Evolutionary conservation across 23 tunicate species (phyloP), one percentile per base, ranked within the genome.

Genomic region (Clavelina lepadiformis): DNA sequence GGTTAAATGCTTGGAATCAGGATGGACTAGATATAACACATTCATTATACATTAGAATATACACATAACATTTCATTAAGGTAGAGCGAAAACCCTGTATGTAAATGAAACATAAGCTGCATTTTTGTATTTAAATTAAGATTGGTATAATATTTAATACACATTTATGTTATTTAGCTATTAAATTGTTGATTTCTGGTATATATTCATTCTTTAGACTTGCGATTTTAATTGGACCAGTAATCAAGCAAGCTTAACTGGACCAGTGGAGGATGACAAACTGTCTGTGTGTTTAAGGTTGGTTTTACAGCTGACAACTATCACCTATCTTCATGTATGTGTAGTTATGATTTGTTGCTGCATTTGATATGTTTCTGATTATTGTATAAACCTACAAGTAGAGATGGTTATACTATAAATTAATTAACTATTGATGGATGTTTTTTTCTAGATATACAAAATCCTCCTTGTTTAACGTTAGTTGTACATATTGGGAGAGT

Each of bases 211-310:
- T 6, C 21, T 53, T 13, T 53, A 53, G 59, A n/a, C 22, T 53
- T 66, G 72, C 36, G 56, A 66, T 26, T 1, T 55, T 13, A 66
- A 76, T 55, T 76, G 82, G 82, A 76, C 65, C 3, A 57, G 56
- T 8, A 13, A 7, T 38, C 53, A 37, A 27, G 11, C 1, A 2
- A 53, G 41, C 29, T 31, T 38, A n/a, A 53, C n/a, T 26, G 13
- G 32, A 1, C 82, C 82, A 54, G 28, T 38, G 5, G 41, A 49
- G 29, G 61, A 66, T 3, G 44, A 61, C 34, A 65, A 38, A 26
- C 38, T 33, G 19, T 65, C 71, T 11, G 7, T 53, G 29, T 76
- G 82, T 55, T 46, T 52, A 35, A 76, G 22, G 82, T 76, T 58
- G 2, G 61, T 27, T 25, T 8, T 63, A 11, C 11, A 41, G 15